Base-by-base conservation (phyloP, 2,797 vertebrate species). In the Nannoperca obscura region DNA sequence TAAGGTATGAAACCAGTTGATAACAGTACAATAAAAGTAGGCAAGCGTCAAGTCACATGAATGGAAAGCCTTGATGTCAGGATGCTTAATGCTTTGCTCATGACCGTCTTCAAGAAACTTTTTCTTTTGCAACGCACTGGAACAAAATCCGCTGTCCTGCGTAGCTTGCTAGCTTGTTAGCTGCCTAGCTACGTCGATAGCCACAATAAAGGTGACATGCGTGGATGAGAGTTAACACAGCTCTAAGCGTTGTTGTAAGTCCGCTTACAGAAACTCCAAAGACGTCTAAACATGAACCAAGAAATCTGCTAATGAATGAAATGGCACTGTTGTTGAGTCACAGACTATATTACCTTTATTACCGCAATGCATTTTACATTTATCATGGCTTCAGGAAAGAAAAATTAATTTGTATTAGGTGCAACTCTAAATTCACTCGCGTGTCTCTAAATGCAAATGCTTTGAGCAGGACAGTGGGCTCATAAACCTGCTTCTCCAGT, bases 401-500 rank as follows among this genome's bases (percentile, higher is more conserved):
- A 34, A 52, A 54, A 17, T 24, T 27, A 12, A 27, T 6, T 14
- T 27, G 30, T 3, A 32, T 57, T 12, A 36, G 6, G 4, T 34
- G 14, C 34, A 54, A 20, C 22, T 53, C 64, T 40, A 27, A 55
- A 32, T 32, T 32, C 30, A 32, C 30, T 32, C 5, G 30, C 5
- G 5, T 32, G 30, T 32, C 30, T 32, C 30, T 32, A 32, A 32
- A 32, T 32, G 30, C 30, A 32, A 32, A 32, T 32, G 30, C 53
- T 54, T 4, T 58, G 10, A n/a, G 50, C 53, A 30, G 13, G 60
- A 10, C 11, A 24, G 20, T 65, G 50, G 24, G 2, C 53, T 47
- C 32, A 61, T 22, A 55, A 74, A 68, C 22, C 14, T 19, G 10
- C 40, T 7, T 47, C 42, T 76, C 42, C 38, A 24, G 53, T 44